Evolutionary conservation across 2,113 vertebrate genomes (phyloP).

Genomic region (Philantomba maxwellii): DNA sequence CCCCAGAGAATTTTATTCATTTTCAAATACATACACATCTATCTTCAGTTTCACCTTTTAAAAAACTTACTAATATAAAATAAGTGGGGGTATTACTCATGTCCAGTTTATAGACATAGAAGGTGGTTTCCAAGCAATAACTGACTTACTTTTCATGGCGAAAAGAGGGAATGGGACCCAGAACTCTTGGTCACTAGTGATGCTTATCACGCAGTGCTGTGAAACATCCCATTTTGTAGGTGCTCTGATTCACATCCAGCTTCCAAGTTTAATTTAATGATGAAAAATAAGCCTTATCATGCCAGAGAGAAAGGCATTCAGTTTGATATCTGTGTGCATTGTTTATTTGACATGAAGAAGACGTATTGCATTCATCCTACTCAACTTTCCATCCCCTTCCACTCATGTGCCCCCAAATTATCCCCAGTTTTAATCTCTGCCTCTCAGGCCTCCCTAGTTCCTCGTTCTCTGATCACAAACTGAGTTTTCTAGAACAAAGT

Average conservation of each 20-base stretch:
- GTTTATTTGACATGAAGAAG: not conserved
- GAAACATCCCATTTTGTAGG: not conserved
- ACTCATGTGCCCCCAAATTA: not conserved
- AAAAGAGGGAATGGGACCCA: not conserved
- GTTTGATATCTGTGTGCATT: not conserved
- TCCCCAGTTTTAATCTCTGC: not conserved
- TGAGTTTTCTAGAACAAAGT: not conserved
- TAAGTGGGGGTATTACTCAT: not conserved
- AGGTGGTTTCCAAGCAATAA: not conserved
- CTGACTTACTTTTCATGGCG: not conserved
- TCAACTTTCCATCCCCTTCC: not conserved
- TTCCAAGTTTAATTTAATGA: not conserved
- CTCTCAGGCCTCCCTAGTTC: not conserved
- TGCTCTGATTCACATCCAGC: not conserved
- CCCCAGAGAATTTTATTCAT: not conserved
- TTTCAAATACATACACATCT: not conserved
- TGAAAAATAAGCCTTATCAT: not conserved
- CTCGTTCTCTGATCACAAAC: not conserved
- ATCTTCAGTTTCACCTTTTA: constrained; percentile 1
- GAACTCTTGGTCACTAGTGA: not conserved
- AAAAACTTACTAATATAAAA: not conserved
- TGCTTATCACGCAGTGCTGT: not conserved
- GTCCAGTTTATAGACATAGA: not conserved
- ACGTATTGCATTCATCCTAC: not conserved
- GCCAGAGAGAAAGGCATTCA: not conserved